Percentiles rank a stretch among this genome's conserved stretches.
phyloP scores from a whole-genome alignment of 2,888 invertebrate genomes.

The Oxyteleia sp. region DNA sequence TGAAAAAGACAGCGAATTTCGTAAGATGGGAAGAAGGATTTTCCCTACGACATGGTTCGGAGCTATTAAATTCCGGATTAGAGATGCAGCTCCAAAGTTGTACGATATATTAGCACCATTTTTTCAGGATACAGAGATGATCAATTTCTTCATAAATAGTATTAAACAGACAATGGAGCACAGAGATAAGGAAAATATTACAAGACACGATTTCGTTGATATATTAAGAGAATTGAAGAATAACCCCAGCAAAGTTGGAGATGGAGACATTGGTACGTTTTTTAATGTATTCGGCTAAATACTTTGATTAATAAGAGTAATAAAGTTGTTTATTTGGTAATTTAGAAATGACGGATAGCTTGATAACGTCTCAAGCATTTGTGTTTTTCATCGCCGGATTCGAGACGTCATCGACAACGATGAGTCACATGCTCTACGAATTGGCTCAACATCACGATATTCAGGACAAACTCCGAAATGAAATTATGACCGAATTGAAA shows the following conservation, averaged over 20 bases:
- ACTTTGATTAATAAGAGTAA: too few relatives aligned
- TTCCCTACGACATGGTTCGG: conserved; percentile 71
- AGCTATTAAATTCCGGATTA: conserved; percentile 29
- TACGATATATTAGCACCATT: conserved; percentile 74
- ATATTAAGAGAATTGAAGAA: conserved; percentile 84
- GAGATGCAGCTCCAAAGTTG: conserved; percentile 73
- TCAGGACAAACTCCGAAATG: conserved; percentile 85
- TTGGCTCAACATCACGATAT: conserved; percentile 86
- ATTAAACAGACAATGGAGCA: conserved; percentile 84
- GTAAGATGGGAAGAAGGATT: conserved; percentile 81
- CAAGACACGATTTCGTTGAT: conserved; percentile 87
- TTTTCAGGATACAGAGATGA: conserved; percentile 75
- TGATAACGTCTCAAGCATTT: conserved; percentile 86
- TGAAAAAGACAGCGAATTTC: conserved; percentile 83
- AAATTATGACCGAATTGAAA: conserved; percentile 80
- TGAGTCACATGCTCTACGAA: conserved; percentile 86
- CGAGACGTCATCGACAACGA: conserved; percentile 87
- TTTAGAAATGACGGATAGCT: conserved; percentile 83
- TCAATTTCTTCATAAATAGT: conserved; percentile 82
- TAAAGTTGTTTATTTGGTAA: conserved; percentile 47
- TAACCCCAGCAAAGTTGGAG: conserved; percentile 75
- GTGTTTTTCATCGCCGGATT: conserved; percentile 88
- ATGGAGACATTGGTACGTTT: conserved; percentile 77
- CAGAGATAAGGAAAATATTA: conserved; percentile 84
- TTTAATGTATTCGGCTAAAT: background rate